Evolutionary conservation across 2,113 vertebrate genomes (phyloP), one percentile per base, ranked within the genome.

Genomic region (Macrotis lagotis): DNA sequence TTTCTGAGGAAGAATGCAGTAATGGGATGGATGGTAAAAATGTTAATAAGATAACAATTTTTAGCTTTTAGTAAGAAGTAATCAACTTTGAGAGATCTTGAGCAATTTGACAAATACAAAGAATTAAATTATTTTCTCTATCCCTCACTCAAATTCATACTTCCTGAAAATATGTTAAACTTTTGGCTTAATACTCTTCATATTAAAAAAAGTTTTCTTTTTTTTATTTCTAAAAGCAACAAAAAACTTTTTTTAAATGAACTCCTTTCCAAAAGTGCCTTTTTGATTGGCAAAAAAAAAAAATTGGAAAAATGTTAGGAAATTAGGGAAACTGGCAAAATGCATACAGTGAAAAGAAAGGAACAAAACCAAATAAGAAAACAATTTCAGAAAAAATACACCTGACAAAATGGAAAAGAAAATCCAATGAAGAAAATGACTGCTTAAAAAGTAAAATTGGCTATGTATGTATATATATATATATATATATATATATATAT

Each of bases 281-380:
- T 74, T 95, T 48, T 91, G n/a, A 52, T 89, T 93, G 25, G 44
- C 74, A 92, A 95, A n/a, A n/a, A n/a, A n/a, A n/a, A n/a, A n/a
- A n/a, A n/a, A n/a, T n/a, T n/a, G n/a, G n/a, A n/a, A n/a, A n/a
- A n/a, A n/a, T n/a, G n/a, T n/a, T n/a, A n/a, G n/a, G n/a, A n/a
- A n/a, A n/a, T n/a, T n/a, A n/a, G n/a, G n/a, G n/a, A n/a, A n/a
- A n/a, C n/a, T n/a, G n/a, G n/a, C n/a, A n/a, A n/a, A n/a, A n/a
- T n/a, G n/a, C n/a, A n/a, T n/a, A n/a, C n/a, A n/a, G n/a, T n/a
- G n/a, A n/a, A n/a, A n/a, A n/a, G n/a, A n/a, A n/a, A n/a, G n/a
- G n/a, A n/a, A n/a, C n/a, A n/a, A n/a, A n/a, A n/a, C n/a, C n/a
- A n/a, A n/a, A n/a, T n/a, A n/a, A n/a, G n/a, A n/a, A n/a, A n/a